Evolutionary conservation across 2,888 invertebrate species (phyloP).

Genomic region (Entomobrya multifasciata): DNA sequence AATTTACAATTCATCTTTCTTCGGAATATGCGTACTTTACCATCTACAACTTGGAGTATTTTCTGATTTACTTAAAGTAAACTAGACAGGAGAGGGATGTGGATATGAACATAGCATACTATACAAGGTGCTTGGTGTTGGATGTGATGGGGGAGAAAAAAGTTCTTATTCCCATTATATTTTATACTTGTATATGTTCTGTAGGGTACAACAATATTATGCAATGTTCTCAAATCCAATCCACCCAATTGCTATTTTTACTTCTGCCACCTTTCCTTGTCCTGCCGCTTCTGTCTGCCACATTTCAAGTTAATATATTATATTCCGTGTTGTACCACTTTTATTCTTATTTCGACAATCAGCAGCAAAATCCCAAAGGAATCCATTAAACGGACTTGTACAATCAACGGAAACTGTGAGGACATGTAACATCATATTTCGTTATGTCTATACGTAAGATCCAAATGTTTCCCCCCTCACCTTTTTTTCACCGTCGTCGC

Average conservation of each 20-base stretch:
- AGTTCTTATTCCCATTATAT: constrained; percentile 57
- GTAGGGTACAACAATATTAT: constrained; percentile 6
- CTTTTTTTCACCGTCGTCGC: constrained; percentile 61
- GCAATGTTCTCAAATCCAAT: constrained; percentile 62
- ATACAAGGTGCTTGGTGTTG: neutral
- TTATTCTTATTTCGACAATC: constrained; percentile 68
- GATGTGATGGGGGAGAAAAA: constrained; percentile 24
- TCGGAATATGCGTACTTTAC: neutral
- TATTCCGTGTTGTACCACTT: constrained; percentile 43
- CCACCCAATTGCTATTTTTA: constrained; percentile 62
- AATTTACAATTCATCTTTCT: constrained; percentile 64
- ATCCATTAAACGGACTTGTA: constrained; percentile 80
- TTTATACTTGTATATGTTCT: constrained; percentile 3
- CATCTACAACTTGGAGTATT: constrained; percentile 11
- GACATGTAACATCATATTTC: neutral
- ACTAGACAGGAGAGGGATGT: constrained; percentile 44
- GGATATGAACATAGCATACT: no score
- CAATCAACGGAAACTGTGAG: constrained; percentile 75
- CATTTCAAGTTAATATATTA: constrained; percentile 53
- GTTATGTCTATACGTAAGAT: neutral
- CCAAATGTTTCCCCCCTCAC: constrained; percentile 55
- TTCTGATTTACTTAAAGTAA: constrained; percentile 56
- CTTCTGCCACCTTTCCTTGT: constrained; percentile 23
- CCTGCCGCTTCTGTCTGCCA: neutral
- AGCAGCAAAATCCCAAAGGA: constrained; percentile 77